Conservation (phyloP, 2,888 invertebrate genomes). For the Catonia carolina region DNA sequence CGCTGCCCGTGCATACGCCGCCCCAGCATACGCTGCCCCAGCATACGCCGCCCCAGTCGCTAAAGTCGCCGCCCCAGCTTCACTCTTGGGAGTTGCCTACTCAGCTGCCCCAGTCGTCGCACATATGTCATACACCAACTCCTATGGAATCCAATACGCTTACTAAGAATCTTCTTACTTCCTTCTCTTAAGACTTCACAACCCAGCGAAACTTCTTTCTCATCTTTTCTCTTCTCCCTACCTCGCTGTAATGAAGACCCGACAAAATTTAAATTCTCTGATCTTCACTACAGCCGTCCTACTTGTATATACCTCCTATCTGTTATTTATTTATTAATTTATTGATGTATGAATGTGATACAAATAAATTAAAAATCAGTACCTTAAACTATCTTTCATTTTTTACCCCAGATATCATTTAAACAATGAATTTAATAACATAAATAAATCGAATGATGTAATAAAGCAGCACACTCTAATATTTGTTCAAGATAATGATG, state of each 20-base stretch:
- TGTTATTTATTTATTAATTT: too few species aligned
- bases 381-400: too few species aligned
- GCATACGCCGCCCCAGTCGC: constrained; percentile 35
- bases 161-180: constrained; percentile 29
- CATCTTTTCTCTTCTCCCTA: constrained; percentile 50
- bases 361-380: too few species aligned
- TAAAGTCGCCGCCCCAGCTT: constrained; percentile 23
- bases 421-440: too few species aligned
- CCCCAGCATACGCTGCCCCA: constrained; percentile 29
- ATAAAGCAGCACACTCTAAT: too few species aligned
- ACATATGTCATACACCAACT: constrained; percentile 34
- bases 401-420: too few species aligned
- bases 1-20: constrained; percentile 38
- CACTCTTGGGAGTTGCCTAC: constrained; percentile 35
- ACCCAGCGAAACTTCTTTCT: background rate
- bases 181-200: constrained; percentile 16
- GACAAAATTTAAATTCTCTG: constrained; percentile 31
- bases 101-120: constrained; percentile 36
- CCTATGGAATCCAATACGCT: constrained; percentile 32
- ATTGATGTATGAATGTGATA: too few species aligned
- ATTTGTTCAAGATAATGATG: too few species aligned
- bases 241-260: constrained; percentile 53
- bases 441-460: too few species aligned
- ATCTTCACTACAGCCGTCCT: too few species aligned
- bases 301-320: too few species aligned